Conservation (phyloP, 2,113 vertebrate genomes). For the Fulmarus glacialis region DNA sequence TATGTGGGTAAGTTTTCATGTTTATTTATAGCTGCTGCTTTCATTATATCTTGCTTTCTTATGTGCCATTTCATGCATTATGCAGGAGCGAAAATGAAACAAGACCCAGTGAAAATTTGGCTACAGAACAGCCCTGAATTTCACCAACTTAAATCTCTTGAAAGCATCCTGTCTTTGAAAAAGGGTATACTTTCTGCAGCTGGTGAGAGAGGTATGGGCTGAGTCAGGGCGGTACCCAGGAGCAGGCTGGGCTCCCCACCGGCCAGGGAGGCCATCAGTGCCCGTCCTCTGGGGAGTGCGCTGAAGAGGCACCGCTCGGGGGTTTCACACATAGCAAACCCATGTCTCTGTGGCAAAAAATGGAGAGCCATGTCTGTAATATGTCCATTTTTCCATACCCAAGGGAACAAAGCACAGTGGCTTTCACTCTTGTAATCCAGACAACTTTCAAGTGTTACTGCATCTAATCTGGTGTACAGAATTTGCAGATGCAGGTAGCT, state of each 20-base stretch:
- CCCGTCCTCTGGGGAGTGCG: accelerated
- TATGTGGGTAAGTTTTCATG: slow-evolving; percentile 17
- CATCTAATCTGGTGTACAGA: not conserved
- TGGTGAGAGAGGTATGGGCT: not conserved
- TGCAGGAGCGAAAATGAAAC: not conserved
- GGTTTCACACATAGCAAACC: not conserved
- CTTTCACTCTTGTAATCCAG: not conserved
- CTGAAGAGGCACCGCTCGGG: too few relatives aligned
- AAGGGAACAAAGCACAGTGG: not conserved
- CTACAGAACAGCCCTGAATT: not conserved
- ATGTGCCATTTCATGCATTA: slow-evolving; percentile 42
- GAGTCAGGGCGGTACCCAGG: accelerated
- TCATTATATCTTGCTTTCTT: slow-evolving; percentile 8
- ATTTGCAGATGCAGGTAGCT: not conserved
- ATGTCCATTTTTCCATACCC: accelerated
- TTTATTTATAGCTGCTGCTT: slow-evolving; percentile 56
- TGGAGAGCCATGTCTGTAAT: not conserved
- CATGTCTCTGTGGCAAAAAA: not conserved
- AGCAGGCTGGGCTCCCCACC: not conserved
- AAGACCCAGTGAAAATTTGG: not conserved
- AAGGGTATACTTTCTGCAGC: not conserved
- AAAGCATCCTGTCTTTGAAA: not conserved
- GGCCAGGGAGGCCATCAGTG: accelerated
- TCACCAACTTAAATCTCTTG: not conserved
- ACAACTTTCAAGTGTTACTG: not conserved